phyloP scores from a whole-genome alignment of 2,797 vertebrate genomes.

The Anisognathus igniventris region DNA sequence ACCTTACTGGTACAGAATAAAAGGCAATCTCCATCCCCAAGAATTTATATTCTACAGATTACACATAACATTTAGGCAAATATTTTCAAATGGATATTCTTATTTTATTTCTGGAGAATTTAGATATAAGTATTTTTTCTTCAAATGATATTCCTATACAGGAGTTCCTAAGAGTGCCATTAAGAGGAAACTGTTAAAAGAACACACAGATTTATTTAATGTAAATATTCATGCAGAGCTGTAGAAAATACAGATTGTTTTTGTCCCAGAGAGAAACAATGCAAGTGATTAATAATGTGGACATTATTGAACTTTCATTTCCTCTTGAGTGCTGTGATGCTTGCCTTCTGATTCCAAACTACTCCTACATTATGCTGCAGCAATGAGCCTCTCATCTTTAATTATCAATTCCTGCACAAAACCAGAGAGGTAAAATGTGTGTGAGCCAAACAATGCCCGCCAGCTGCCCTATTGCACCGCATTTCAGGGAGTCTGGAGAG shows the following conservation, averaged over 20 bases:
- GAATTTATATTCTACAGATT: constrained; percentile 19
- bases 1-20: not conserved
- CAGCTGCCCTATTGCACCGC: not conserved
- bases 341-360: constrained; percentile 16
- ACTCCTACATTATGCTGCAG: not conserved
- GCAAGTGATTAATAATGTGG: constrained; percentile 2
- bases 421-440: not conserved
- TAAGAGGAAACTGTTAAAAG: not conserved
- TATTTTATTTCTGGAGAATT: not conserved
- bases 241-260: constrained; percentile 22
- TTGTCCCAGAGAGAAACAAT: constrained; percentile 25
- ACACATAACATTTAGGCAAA: not conserved
- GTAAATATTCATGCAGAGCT: not conserved
- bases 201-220: not conserved
- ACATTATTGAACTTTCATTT: constrained; percentile 46
- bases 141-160: not conserved
- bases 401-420: constrained; percentile 13
- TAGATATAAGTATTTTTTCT: not conserved
- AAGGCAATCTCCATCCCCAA: not conserved
- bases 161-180: not conserved
- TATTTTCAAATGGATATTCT: not conserved
- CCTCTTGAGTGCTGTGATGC: not conserved
- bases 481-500: constrained; percentile 11
- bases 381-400: constrained; percentile 23
- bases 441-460: not conserved